Evolutionary conservation across 2,113 vertebrate species (phyloP), one percentile per base, ranked within the genome.

Genomic region (Campylomormyrus tamandua): DNA sequence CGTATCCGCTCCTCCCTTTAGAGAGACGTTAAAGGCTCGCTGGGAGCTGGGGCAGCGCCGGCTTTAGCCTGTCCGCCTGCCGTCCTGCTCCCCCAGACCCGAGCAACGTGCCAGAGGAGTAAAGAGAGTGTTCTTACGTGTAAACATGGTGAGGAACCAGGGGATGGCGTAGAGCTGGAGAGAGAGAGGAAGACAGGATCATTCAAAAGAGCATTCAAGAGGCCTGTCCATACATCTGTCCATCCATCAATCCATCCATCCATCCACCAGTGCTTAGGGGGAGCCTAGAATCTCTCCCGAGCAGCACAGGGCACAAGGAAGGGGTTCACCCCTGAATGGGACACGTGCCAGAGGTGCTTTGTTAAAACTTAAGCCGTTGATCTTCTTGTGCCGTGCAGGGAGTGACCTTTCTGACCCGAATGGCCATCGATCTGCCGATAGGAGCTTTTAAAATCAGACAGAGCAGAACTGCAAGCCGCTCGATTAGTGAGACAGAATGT

Each of bases 71-170:
- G 17, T 19, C 27, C 8, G 1, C 45, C 13, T n/a, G 42, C 21
- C 13, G 5, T 8, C 15, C 46, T 17, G 21, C 62, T 49, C 15
- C 62, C 4, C 27, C 15, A 7, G 77, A 10, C 45, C 83, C n/a
- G 35, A 77, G 46, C 24, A 27, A 49, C 17, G 11, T 2, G 45
- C 84, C 87, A 90, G 39, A 90, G 21, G 10, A 90, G 80, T 31
- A 80, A n/a, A 86, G 89, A 66, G 87, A 80, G 15, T 52, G 13
- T 77, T 98, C 98, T 99, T 94, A 99, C 98, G 98, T 93, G 98
- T 99, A 94, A 99, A 99, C 98, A 99, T 99, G 10, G 98, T 99
- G 84, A 99, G 97, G 95, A 99, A 99, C 98, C 98, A 99, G 31
- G 98, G 98, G 92, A 99, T 99, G 0, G 98, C 98, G 90, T 99